A percentile compares a stretch with the other conserved stretches of the same genome.
phyloP scores from a whole-genome alignment of 2,888 invertebrate genomes.

The Tipula vernalis region DNA sequence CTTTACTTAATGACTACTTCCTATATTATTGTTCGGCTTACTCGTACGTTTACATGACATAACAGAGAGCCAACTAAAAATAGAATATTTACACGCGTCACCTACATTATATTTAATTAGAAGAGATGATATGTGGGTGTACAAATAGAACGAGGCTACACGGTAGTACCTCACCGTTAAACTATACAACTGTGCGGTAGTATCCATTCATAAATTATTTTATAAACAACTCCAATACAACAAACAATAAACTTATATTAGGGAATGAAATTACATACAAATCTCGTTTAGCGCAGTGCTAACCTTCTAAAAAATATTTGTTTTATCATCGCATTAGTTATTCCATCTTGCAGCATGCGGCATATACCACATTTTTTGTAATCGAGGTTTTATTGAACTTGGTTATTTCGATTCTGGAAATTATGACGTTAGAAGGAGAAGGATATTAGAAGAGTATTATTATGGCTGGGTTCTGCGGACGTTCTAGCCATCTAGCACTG shows the following conservation, averaged over 20 bases:
- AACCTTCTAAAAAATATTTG: too few species aligned
- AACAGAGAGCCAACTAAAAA: not conserved
- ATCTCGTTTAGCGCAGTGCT: too few species aligned
- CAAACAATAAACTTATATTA: not conserved
- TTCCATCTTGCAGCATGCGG: too few species aligned
- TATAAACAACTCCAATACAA: not conserved
- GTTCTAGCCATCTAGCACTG: too few species aligned
- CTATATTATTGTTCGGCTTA: not conserved
- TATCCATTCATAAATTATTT: not conserved
- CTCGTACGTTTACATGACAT: not conserved
- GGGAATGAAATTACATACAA: too few species aligned
- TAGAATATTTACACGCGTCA: not conserved
- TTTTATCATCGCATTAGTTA: too few species aligned
- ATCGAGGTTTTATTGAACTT: too few species aligned
- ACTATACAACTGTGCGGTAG: not conserved
- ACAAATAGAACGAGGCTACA: not conserved
- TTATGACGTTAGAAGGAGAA: too few species aligned
- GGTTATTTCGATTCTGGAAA: too few species aligned
- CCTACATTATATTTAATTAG: not conserved
- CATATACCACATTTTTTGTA: too few species aligned
- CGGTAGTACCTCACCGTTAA: not conserved
- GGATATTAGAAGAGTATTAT: too few species aligned
- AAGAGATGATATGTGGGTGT: not conserved
- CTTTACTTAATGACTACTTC: not conserved
- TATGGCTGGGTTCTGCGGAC: too few species aligned